Evolutionary conservation across 1,140 invertebrate species (phyloP).

Genomic region (Drosophila kikkawai): DNA sequence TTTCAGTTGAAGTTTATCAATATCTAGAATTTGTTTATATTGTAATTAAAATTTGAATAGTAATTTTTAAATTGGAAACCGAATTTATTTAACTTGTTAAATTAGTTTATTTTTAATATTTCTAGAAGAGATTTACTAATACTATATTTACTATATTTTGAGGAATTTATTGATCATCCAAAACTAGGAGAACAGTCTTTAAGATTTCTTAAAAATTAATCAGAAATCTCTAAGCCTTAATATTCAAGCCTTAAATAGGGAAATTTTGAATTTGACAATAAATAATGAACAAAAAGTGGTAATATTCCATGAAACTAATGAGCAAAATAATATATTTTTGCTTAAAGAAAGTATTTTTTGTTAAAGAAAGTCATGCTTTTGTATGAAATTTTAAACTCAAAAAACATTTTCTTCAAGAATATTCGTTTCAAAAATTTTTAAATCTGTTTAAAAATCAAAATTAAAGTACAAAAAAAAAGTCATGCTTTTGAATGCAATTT

Average conservation of each 20-base stretch:
- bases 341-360: background rate
- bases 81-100: background rate
- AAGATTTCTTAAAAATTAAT: background rate
- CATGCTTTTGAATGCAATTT: no score
- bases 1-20: background rate
- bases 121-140: background rate
- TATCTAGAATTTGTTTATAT: no score
- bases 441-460: no score
- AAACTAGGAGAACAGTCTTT: slow-evolving; percentile 1
- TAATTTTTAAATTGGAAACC: background rate
- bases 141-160: background rate
- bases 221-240: background rate
- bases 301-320: background rate
- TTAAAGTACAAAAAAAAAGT: no score
- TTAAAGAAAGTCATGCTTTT: background rate
- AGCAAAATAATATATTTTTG: background rate
- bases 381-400: no score
- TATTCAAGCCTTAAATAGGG: background rate
- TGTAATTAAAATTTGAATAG: background rate
- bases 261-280: background rate
- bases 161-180: background rate
- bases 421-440: no score
- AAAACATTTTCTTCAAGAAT: no score
- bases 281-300: background rate
- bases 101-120: background rate